Conservation (phyloP, 2,797 vertebrate genomes). For the Ctenosaura bakeri region DNA sequence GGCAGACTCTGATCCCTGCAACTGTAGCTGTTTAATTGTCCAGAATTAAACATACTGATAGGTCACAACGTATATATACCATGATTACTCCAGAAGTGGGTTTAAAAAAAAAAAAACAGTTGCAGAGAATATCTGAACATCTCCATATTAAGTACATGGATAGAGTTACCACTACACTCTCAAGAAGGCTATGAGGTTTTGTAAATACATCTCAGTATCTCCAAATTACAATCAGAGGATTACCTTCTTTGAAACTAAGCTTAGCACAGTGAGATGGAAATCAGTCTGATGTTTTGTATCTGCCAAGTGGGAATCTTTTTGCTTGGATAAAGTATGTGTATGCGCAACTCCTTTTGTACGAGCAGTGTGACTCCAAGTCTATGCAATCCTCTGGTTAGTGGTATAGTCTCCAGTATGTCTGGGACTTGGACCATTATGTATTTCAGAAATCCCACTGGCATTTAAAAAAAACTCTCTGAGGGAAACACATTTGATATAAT, state of each 20-base stretch:
- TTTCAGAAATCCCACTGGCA: too few species aligned
- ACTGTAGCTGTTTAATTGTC: constrained; percentile 37
- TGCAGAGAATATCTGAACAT: fast-evolving
- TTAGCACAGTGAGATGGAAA: not conserved
- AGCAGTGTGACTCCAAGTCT: not conserved
- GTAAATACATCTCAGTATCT: not conserved
- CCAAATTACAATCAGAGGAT: not conserved
- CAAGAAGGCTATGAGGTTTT: not conserved
- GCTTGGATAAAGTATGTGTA: not conserved
- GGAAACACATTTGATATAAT: not conserved
- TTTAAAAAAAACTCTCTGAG: not conserved
- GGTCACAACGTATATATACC: not conserved
- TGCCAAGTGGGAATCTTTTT: not conserved
- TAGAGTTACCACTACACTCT: not conserved
- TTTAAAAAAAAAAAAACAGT: not conserved
- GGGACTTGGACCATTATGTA: not conserved
- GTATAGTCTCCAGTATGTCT: too few species aligned
- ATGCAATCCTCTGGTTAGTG: not conserved
- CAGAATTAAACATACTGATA: fast-evolving
- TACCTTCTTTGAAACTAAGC: not conserved
- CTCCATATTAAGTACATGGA: fast-evolving
- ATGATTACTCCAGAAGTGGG: not conserved
- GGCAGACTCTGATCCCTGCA: constrained; percentile 10
- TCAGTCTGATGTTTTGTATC: not conserved
- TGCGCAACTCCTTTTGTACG: not conserved